Evolutionary conservation across 2,888 invertebrate species (phyloP), one percentile per base, ranked within the genome.

Genomic region (Orgyia antiqua): DNA sequence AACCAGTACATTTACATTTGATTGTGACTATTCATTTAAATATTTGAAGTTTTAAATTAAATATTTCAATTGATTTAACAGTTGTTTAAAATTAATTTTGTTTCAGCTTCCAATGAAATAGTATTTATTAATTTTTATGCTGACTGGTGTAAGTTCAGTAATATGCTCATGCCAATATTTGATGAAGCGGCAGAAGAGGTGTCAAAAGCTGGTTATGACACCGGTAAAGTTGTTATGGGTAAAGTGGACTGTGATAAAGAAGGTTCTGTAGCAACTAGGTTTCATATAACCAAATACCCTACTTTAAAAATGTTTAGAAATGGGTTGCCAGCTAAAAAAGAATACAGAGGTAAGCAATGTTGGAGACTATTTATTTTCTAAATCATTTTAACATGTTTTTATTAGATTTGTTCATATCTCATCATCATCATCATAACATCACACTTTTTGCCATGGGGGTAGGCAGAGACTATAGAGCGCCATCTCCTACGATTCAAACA

Each of bases 121-220:
- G 98, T 99, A 41, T 95, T 99, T 80, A 92, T 99, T 42, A 99
- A 99, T 87, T 99, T 99, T 83, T 99, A 99, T 87, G 99, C 99
- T 15, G 98, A 99, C 70, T 99, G 99, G 99, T 99, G 99, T 87
- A 92, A 96, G 63, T 99, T 99, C 88, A 99, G 99, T 87, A 98
- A 96, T 75, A 91, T 97, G 86, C 87, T 99, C 67, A 94, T 95
- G 75, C 99, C 99, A 7, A 93, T 98, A 61, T 99, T 97, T 80
- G 96, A 97, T 73, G 97, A 98, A 74, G 96, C 98, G 21, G 94
- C 98, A 6, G 94, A 94, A 52, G 95, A 94, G 83, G 90, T 98
- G 6, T 77, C 88, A 17, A 89, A 90, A 60, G 92, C 91, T 45
- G 95, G 94, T 60, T 94, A 95, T 29, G 91, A 93, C 37, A 72